Base-by-base conservation (phyloP, 2,113 vertebrate species). In the Nothoprocta perdicaria region DNA sequence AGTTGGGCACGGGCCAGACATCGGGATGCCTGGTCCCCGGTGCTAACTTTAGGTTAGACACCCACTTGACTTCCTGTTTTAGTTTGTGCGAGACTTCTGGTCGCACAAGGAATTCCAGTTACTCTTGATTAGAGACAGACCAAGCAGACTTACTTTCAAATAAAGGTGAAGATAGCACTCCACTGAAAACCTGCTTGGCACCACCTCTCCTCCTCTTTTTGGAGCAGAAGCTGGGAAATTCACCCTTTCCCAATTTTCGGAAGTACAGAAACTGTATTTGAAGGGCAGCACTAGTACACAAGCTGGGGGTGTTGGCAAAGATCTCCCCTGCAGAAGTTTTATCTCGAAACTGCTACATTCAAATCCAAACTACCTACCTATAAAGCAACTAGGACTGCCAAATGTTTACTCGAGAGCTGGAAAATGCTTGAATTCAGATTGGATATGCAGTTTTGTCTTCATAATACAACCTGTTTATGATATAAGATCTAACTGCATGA, bases 21-120 rank as follows among this genome's bases (percentile, higher is more conserved):
- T 88, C 23, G 79, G 89, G 89, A 95, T 94, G 61, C 77, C 62
- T 93, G 31, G 82, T 62, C 71, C 63, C 40, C 57, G 33, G 82
- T 40, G 89, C 67, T 84, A 93, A 88, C 50, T 94, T 94, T 79
- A 91, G 95, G 89, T 45, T 73, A 91, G 83, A 79, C 69, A 79
- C 76, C 84, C 82, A 77, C 87, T 78, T 81, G 83, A 89, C 65
- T 95, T 94, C 82, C 87, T 84, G 57, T 68, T 91, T 69, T 12
- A 90, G 86, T 12, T 41, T 66, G 43, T 77, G 89, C 16, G 61
- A 45, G 1, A 16, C 83, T 84, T 88, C 61, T 65, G 61, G 61
- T 80, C 55, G 68, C 86, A 85, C 67, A 38, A 95, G 82, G 80
- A 82, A 65, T 93, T 92, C 62, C 60, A 88, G 50, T 88, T 77